A percentile compares a stretch with the other conserved stretches of the same genome.
phyloP scores from a whole-genome alignment of 2,113 vertebrate species.

The Epinephelus cyanopodus region DNA sequence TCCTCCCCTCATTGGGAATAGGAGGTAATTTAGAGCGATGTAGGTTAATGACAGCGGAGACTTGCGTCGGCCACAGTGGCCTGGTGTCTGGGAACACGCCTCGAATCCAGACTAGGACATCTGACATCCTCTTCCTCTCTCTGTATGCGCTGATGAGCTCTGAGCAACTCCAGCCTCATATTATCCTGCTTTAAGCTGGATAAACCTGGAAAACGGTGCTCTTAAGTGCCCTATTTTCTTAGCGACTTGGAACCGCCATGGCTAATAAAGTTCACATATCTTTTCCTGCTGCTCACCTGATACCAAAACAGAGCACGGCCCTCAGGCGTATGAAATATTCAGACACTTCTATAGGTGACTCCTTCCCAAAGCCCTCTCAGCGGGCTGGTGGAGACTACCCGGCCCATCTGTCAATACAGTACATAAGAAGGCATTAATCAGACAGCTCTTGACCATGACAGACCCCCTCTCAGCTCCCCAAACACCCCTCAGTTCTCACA shows the following conservation, averaged over 20 bases:
- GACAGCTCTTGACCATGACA: slow-evolving; percentile 60
- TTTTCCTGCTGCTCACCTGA: slow-evolving; percentile 19
- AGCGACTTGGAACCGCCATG: neutral
- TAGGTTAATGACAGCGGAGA: slow-evolving; percentile 83
- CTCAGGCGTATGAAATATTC: slow-evolving; percentile 31
- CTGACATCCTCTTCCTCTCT: slow-evolving; percentile 61
- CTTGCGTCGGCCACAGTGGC: slow-evolving; percentile 62
- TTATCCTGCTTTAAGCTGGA: slow-evolving; percentile 44
- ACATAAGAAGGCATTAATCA: slow-evolving; percentile 64
- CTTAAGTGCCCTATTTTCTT: slow-evolving; percentile 36
- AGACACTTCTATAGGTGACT: slow-evolving; percentile 46
- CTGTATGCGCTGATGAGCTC: slow-evolving; percentile 49
- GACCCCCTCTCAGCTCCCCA: slow-evolving; percentile 38
- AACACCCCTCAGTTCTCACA: slow-evolving; percentile 69
- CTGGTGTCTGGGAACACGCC: slow-evolving; percentile 65
- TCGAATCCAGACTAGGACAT: slow-evolving; percentile 72
- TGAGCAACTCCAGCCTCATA: slow-evolving; percentile 34
- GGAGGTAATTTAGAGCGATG: slow-evolving; percentile 77
- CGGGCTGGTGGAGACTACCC: slow-evolving; percentile 12
- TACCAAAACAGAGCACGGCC: slow-evolving; percentile 6
- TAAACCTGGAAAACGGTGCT: slow-evolving; percentile 11
- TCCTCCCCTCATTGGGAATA: slow-evolving; percentile 70
- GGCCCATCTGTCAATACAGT: slow-evolving; percentile 61
- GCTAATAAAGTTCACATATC: slow-evolving; percentile 16
- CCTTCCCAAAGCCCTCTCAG: slow-evolving; percentile 26